Conservation (phyloP, 2,113 vertebrate genomes). For the Chiloscyllium plagiosum region DNA sequence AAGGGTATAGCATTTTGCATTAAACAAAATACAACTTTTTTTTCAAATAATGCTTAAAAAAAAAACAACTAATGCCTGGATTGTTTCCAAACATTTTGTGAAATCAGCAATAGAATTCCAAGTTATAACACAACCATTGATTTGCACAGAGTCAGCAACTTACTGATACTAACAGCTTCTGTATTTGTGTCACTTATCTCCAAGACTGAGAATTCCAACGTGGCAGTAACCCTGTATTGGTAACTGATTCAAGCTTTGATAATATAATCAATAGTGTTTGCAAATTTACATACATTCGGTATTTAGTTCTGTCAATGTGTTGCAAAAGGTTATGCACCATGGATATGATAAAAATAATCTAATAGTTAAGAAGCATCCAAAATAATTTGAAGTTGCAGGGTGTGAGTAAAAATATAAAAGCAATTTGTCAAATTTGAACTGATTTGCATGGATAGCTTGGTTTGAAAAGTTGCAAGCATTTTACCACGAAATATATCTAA, state of each 20-base stretch:
- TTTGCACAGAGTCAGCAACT: background rate
- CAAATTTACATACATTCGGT: background rate
- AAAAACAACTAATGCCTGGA: background rate
- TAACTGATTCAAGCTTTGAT: constrained; percentile 43
- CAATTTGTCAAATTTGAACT: background rate
- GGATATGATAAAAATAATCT: background rate
- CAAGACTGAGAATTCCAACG: constrained; percentile 50
- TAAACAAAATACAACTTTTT: background rate
- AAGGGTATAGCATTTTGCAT: background rate
- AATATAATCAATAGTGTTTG: background rate
- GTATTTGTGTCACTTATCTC: constrained; percentile 48
- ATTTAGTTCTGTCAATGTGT: background rate
- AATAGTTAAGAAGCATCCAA: background rate
- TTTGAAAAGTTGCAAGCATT: background rate
- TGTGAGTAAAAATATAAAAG: background rate
- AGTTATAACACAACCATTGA: background rate
- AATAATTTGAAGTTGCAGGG: background rate
- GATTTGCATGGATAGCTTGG: background rate
- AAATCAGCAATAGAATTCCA: background rate
- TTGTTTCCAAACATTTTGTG: background rate
- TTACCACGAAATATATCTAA: background rate
- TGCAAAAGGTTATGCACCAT: background rate
- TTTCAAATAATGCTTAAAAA: background rate
- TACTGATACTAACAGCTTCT: background rate
- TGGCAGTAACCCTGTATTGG: constrained; percentile 49